A percentile compares a stretch with the other conserved stretches of the same genome.
phyloP scores from a whole-genome alignment of 2,888 invertebrate genomes.

The Drosophila fulvimacula region DNA sequence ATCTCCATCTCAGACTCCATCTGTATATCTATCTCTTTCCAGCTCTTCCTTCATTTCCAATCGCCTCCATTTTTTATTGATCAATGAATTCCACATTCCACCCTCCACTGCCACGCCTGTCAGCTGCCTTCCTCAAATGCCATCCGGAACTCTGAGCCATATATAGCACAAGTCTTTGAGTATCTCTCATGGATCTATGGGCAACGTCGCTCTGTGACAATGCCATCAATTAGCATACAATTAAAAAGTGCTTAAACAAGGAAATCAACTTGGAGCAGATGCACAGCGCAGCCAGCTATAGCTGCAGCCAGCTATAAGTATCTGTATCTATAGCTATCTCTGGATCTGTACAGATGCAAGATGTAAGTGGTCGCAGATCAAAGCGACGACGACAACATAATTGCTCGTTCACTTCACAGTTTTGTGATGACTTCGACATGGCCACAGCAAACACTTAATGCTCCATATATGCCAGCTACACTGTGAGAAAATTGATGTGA shows the following conservation, averaged over 20 bases:
- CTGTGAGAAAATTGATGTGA: neutral
- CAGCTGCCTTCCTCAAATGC: constrained; percentile 44
- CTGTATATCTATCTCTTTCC: neutral
- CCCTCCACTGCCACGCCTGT: neutral
- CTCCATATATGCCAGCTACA: constrained; percentile 20
- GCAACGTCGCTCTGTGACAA: constrained; percentile 52
- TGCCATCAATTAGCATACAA: constrained; percentile 80
- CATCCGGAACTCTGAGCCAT: constrained; percentile 42
- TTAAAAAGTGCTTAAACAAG: constrained; percentile 75
- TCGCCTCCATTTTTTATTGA: constrained; percentile 28
- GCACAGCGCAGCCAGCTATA: constrained; percentile 8
- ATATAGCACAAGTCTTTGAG: constrained; percentile 36
- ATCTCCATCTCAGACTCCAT: neutral
- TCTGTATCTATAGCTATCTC: neutral
- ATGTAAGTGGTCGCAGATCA: constrained; percentile 76
- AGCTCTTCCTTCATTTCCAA: neutral
- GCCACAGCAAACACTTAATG: constrained; percentile 59
- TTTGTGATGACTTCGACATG: constrained; percentile 56
- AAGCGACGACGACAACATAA: constrained; percentile 80
- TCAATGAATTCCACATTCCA: constrained; percentile 24
- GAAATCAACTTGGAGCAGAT: constrained; percentile 65
- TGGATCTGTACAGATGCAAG: constrained; percentile 14
- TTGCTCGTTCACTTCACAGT: constrained; percentile 82
- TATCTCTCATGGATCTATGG: constrained; percentile 18
- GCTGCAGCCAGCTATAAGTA: neutral